Evolutionary conservation across 2,797 vertebrate species (phyloP), one percentile per base, ranked within the genome.

Genomic region (Myotis vivesi): DNA sequence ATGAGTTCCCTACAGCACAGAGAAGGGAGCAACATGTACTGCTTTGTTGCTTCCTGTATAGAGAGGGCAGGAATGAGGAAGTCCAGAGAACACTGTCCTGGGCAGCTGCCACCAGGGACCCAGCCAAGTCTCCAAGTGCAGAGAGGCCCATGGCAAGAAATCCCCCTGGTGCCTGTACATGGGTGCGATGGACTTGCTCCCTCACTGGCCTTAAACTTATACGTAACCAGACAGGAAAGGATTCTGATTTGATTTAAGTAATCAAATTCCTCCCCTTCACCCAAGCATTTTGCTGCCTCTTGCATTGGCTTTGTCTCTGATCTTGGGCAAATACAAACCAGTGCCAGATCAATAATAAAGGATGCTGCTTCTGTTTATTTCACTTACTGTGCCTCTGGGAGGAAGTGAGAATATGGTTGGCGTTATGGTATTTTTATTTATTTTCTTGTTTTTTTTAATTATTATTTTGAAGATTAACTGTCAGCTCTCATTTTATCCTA

Each of bases 11-110:
- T 66, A 28, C 33, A 88, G 38, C 7, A 30, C 79, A 86, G 72
- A 87, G 75, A 57, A 80, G 51, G 55, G 76, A 95, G 87, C 89
- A 80, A 9, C 68, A 20, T 62, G 92, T 92, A 64, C 89, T 72
- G 38, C 53, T 87, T 80, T 89, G 87, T 81, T 93, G 57, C 73
- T 96, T 97, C 95, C 94, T 94, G 92, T 87, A 46, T 28, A 36
- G 81, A 76, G 49, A 91, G 87, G 82, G 57, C 55, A 97, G 92
- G 77, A 87, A 93, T 72, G 88, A 94, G 93, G 95, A 96, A 94
- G 72, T 89, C 49, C 79, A 44, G 73, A 83, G 91, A 93, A 73
- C 91, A 68, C 28, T 16, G 89, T 85, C 33, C 85, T 91, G 82
- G 87, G 64, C 44, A 90, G 82, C 89, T 53, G 85, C 77, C 75